phyloP scores from a whole-genome alignment of 2,888 invertebrate genomes.

The Seira sanloemensis region DNA sequence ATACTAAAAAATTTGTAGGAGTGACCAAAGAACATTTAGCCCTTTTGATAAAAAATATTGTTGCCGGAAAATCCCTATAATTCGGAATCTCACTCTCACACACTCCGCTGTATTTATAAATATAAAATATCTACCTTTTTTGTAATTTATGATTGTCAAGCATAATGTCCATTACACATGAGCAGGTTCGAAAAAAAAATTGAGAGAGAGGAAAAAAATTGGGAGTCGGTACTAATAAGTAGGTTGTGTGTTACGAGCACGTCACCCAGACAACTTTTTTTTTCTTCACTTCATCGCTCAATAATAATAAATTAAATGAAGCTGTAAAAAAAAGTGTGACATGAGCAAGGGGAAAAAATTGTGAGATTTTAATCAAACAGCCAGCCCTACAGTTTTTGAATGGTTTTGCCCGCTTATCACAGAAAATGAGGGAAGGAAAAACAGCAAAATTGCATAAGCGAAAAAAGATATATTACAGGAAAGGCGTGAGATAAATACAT shows the following conservation, averaged over 20 bases:
- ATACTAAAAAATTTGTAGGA: background rate
- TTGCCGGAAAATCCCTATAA: background rate
- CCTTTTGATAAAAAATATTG: background rate
- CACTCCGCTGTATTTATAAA: too few species aligned
- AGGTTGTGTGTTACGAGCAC: conserved; percentile 22
- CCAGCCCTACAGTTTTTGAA: too few species aligned
- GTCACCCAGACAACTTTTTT: conserved; percentile 17
- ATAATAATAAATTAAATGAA: conserved; percentile 43
- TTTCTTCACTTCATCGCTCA: background rate
- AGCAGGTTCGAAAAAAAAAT: background rate
- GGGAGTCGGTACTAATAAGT: conserved; percentile 11
- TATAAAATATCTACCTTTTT: background rate
- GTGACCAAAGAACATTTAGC: background rate
- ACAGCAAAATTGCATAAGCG: too few species aligned
- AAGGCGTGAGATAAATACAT: background rate
- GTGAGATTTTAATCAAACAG: background rate
- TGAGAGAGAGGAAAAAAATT: too few species aligned
- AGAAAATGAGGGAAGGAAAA: background rate
- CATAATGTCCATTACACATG: background rate
- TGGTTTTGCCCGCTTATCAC: too few species aligned
- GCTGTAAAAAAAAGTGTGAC: conserved; percentile 32
- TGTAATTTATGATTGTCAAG: background rate
- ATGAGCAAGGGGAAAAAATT: conserved; percentile 15
- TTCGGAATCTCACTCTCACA: too few species aligned
- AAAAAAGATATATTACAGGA: background rate